These are phyloP conservation scores for Drosophila orosa DNA, from an alignment of 1,140 invertebrate genomes.

Conservation along the genomic window DNA sequence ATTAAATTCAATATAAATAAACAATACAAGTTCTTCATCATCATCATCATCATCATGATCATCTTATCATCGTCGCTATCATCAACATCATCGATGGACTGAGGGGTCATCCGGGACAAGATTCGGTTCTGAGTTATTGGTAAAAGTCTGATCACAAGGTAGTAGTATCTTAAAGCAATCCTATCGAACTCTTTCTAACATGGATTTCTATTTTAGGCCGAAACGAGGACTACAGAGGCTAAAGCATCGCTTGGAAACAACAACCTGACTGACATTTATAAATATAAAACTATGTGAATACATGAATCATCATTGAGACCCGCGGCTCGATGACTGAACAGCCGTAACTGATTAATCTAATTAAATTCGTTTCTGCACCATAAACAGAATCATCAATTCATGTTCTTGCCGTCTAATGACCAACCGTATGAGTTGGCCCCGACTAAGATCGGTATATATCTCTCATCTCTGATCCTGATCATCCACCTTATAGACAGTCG, in stretches of 20 bases:
- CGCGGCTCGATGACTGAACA: conserved; percentile 59
- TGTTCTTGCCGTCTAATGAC: conserved; percentile 63
- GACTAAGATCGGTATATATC: conserved; percentile 26
- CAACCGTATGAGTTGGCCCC: conserved; percentile 30
- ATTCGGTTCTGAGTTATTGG: conserved; percentile 27
- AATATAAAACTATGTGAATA: conserved; percentile 35
- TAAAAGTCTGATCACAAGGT: conserved; percentile 53
- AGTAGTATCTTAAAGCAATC: conserved; percentile 22
- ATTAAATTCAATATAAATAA: conserved; percentile 70
- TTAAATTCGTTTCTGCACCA: conserved; percentile 80
- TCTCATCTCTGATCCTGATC: conserved; percentile 34
- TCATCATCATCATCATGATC: conserved; percentile 29
- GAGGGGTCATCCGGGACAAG: conserved; percentile 10
- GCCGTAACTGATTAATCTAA: conserved; percentile 80
- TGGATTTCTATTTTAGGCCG: conserved; percentile 40
- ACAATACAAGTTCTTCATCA: conserved; percentile 66
- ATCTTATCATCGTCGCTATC: conserved; percentile 20
- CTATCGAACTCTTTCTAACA: conserved; percentile 47
- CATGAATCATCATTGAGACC: conserved; percentile 52
- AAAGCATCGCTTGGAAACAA: conserved; percentile 36
- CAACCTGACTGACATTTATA: conserved; percentile 46
- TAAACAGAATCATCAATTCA: conserved; percentile 76
- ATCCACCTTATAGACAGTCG: conserved; percentile 44
- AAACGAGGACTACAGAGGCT: conserved; percentile 14
- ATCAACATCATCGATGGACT: conserved; percentile 27